Base-by-base conservation (phyloP, 2,797 vertebrate genomes). In the Molossus alvarezi region DNA sequence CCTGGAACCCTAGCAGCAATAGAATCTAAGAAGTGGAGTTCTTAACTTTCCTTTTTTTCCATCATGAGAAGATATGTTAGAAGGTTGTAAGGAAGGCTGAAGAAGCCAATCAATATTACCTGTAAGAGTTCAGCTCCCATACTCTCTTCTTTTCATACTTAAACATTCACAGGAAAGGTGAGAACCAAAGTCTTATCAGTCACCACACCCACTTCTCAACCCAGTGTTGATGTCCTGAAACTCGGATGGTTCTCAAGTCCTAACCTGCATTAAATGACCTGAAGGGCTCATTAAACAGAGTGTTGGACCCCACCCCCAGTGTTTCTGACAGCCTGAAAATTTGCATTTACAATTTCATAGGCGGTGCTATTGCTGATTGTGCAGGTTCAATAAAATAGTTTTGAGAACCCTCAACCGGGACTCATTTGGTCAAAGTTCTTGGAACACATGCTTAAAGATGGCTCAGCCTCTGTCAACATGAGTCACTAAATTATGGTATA, bases 121-220 rank as follows among this genome's bases (percentile, higher is more conserved):
- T 65, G 7, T 62, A 7, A 13, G 9, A 88, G 3, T 27, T 13
- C 13, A 65, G 41, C 14, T 25, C 45, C 72, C 65, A 84, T 25
- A 53, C 20, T 14, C 18, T 67, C 75, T 84, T 72, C 29, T 95
- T 84, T 37, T 33, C 71, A 80, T 65, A 51, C 57, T 72, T 90
- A 85, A 88, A 88, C 72, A 18, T 67, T 51, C 15, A 65, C 51
- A 89, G 57, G 29, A 89, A 95, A 88, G 23, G 29, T 48, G 8
- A 88, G n/a, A 65, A 69, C 5, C 18, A 64, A 79, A 73, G 60
- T 91, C 33, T 48, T 71, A 76, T n/a, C 51, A n/a, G n/a, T 53
- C 29, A 55, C 18, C 5, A 20, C 13, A 85, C 27, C 45, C 7
- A 29, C 4, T 37, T 89, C 9, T 89, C 75, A 95, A 58, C 9